phyloP scores from a whole-genome alignment of 2,888 invertebrate species.

The Lithophane ornitopus region DNA sequence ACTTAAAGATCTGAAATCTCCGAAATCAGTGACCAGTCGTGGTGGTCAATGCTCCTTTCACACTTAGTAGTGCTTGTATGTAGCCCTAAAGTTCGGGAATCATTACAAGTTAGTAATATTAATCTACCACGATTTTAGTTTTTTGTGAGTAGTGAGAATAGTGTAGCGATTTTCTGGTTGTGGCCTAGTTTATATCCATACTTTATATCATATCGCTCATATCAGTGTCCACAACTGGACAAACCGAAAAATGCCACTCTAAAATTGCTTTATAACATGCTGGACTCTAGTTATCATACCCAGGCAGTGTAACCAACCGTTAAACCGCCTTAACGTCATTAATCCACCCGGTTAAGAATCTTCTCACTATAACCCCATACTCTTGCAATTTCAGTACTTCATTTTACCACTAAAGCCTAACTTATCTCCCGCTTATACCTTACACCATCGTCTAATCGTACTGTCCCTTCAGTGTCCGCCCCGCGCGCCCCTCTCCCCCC shows the following conservation, averaged over 20 bases:
- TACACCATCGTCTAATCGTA: constrained; percentile 70
- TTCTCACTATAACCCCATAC: not conserved
- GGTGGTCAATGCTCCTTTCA: not conserved
- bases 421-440: constrained; percentile 55
- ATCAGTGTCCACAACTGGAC: not conserved
- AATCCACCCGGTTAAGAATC: too few relatives aligned
- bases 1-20: not conserved
- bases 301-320: not conserved
- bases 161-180: too few relatives aligned
- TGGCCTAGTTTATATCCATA: too few relatives aligned
- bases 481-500: constrained; percentile 64
- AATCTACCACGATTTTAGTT: not conserved
- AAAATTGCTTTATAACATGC: too few relatives aligned
- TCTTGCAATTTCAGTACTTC: not conserved
- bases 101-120: not conserved
- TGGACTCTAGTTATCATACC: not conserved
- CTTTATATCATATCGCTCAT: not conserved
- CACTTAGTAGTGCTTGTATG: not conserved
- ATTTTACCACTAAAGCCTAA: not conserved
- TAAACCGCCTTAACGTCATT: not conserved
- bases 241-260: not conserved
- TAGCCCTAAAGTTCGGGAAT: not conserved
- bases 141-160: not conserved
- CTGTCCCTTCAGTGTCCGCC: constrained; percentile 79
- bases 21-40: not conserved